Conservation (phyloP, 2,888 invertebrate genomes). For the Gymnocheta viridis region DNA sequence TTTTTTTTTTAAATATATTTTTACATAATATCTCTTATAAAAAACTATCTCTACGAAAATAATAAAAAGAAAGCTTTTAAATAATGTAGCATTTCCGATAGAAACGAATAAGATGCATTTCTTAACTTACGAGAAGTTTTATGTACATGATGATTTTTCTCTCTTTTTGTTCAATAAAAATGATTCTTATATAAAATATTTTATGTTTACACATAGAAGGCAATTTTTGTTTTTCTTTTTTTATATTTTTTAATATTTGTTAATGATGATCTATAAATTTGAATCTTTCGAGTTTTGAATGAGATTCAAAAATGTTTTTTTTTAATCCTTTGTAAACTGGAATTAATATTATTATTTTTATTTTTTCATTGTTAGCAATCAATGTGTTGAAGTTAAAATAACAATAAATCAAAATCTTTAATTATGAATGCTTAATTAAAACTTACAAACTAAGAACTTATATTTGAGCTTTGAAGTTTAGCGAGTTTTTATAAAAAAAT, state of each 20-base stretch:
- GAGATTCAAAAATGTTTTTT: slow-evolving; percentile 54
- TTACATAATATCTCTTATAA: neutral
- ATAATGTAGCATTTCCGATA: neutral
- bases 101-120: neutral
- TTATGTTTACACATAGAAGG: slow-evolving; percentile 71
- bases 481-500: slow-evolving; percentile 50
- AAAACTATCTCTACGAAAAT: no score
- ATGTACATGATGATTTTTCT: slow-evolving; percentile 33
- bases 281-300: slow-evolving; percentile 50
- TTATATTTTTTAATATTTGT: slow-evolving; percentile 50
- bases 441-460: slow-evolving; percentile 30
- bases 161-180: slow-evolving; percentile 27
- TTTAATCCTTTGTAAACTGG: neutral
- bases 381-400: slow-evolving; percentile 11
- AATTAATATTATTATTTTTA: slow-evolving; percentile 12
- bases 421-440: slow-evolving; percentile 16
- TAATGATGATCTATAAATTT: slow-evolving; percentile 48
- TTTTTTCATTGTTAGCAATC: neutral
- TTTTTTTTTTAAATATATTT: slow-evolving; percentile 1
- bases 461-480: slow-evolving; percentile 63
- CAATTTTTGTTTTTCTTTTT: slow-evolving; percentile 58
- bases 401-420: neutral
- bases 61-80: neutral
- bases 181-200: slow-evolving; percentile 64
- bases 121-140: slow-evolving; percentile 12